Percentiles rank a stretch among this genome's conserved stretches.
phyloP scores from a whole-genome alignment of 2,797 vertebrate genomes.

The Graptemys geographica region DNA sequence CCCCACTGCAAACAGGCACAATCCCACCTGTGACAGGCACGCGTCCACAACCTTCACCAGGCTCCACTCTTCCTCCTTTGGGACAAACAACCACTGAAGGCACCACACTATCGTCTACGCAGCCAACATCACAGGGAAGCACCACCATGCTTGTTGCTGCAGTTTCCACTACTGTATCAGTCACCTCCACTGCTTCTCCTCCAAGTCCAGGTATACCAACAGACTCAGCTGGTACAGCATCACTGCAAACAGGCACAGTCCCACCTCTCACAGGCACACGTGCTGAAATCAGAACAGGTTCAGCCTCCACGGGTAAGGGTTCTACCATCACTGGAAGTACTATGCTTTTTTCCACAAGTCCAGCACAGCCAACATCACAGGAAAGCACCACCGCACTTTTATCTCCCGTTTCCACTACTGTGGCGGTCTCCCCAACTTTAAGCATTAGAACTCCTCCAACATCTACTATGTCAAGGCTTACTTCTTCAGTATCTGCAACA shows the following conservation, averaged over 20 bases:
- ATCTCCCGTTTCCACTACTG: not conserved
- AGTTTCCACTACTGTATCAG: slow-evolving; percentile 5
- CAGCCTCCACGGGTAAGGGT: not conserved
- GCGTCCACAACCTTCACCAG: not conserved
- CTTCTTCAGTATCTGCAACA: not conserved
- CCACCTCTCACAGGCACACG: fast-evolving
- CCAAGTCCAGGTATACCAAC: fast-evolving
- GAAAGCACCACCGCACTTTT: not conserved
- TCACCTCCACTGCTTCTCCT: not conserved
- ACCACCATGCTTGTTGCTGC: too few relatives aligned
- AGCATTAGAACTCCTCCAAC: not conserved
- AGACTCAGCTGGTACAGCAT: fast-evolving
- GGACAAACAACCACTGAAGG: too few relatives aligned
- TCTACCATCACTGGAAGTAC: not conserved
- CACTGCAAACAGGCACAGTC: not conserved
- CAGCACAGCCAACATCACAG: not conserved
- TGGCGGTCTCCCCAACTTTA: not conserved
- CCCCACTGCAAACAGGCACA: too few relatives aligned
- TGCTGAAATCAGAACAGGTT: not conserved
- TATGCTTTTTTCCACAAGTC: not conserved
- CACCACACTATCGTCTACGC: not conserved
- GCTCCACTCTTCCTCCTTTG: not conserved
- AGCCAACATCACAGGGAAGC: not conserved
- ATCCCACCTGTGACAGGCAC: not conserved
- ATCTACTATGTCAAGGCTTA: not conserved